Evolutionary conservation across 2,797 vertebrate species (phyloP), one percentile per base, ranked within the genome.

Genomic region (Moxostoma hubbsi): DNA sequence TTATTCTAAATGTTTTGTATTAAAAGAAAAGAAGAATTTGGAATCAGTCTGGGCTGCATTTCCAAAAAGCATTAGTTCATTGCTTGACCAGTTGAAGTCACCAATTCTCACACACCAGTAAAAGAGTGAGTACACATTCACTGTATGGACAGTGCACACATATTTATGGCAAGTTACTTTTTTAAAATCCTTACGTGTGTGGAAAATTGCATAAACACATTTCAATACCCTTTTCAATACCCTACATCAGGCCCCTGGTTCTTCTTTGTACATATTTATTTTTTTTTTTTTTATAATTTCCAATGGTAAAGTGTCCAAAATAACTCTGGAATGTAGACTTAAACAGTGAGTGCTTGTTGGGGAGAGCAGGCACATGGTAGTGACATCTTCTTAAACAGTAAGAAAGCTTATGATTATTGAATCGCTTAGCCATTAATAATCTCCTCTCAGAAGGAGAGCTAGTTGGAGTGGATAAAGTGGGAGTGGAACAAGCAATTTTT

Each of bases 401-500:
- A 65, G 58, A 49, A 54, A 49, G 8, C 53, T n/a, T 55, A 15
- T 65, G 15, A 45, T 74, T 75, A 78, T 81, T 77, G 75, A 85
- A 75, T 46, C 51, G 55, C n/a, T 57, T 68, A 16, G 64, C 62
- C 53, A 47, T 79, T 62, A 63, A 73, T 78, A 66, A 79, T 78
- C 59, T 75, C 49, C 53, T 63, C 58, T 62, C 43, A 57, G 73
- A 73, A 67, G 49, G 50, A 57, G 70, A 50, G 51, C 55, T 55
- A 50, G 49, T 47, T 36, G 62, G 46, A 18, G 70, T 61, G 12
- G 71, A 75, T 51, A 15, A 50, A 5, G 7, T 58, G 63, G 9
- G 10, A 65, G 49, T 55, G 63, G 59, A 62, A 47, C 51, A 79
- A 79, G 63, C 72, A 72, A 75, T 79, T 74, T 70, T 83, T 62